phyloP scores from a whole-genome alignment of 2,113 vertebrate genomes.

The Plectropomus leopardus region DNA sequence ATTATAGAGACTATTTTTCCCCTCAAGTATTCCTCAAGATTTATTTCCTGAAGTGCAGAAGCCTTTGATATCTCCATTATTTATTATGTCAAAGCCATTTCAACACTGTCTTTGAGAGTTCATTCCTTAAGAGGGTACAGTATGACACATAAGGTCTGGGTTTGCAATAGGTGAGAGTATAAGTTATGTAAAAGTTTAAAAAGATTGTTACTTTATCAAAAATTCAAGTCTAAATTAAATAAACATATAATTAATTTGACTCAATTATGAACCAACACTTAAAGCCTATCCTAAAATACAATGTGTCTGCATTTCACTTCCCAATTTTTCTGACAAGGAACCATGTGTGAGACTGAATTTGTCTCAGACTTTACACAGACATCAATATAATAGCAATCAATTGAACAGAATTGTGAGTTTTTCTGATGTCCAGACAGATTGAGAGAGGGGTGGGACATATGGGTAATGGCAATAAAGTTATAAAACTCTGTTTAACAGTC shows the following conservation, averaged over 20 bases:
- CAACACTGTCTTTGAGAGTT: not conserved
- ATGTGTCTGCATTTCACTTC: not conserved
- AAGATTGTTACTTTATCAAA: not conserved
- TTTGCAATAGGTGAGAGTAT: not conserved
- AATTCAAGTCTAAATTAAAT: not conserved
- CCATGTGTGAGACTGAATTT: not conserved
- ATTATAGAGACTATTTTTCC: not conserved
- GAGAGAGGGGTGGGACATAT: no score
- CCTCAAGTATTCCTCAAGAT: not conserved
- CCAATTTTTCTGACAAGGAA: not conserved
- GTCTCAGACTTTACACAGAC: no score
- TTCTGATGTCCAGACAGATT: no score
- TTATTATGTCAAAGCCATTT: not conserved
- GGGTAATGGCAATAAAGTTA: no score
- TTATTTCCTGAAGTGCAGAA: constrained; percentile 19
- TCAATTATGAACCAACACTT: not conserved
- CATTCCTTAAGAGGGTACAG: not conserved
- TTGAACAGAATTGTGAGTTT: not conserved
- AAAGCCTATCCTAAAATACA: not conserved
- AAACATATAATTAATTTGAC: not conserved
- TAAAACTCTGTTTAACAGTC: no score
- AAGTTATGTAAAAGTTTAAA: not conserved
- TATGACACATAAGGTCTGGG: not conserved
- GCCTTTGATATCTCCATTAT: constrained; percentile 5
- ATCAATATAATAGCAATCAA: not conserved